These are phyloP conservation scores for Diachasma alloeum DNA, from an alignment of 1,140 invertebrate genomes.

Conservation along the genomic window DNA sequence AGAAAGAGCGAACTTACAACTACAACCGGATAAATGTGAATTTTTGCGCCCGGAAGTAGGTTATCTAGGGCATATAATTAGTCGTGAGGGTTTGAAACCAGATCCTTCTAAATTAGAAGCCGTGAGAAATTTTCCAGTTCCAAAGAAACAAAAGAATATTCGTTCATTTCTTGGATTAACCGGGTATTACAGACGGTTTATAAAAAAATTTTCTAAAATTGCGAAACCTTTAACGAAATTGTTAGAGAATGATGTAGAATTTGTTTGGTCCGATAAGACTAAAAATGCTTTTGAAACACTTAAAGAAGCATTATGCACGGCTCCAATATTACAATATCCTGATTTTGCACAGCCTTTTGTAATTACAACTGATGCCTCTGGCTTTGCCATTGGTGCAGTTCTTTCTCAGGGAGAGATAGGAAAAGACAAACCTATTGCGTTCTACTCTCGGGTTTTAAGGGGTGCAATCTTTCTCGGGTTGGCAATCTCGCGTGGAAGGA, in stretches of 20 bases:
- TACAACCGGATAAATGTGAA: too few species aligned
- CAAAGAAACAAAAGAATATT: slow-evolving; percentile 49
- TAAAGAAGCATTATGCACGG: background rate
- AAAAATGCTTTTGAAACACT: background rate
- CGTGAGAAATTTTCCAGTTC: slow-evolving; percentile 55
- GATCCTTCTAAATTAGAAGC: slow-evolving; percentile 56
- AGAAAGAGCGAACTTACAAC: too few species aligned
- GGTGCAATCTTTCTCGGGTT: background rate
- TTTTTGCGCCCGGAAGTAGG: too few species aligned
- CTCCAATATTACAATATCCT: background rate
- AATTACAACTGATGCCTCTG: too few species aligned
- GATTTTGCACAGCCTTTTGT: too few species aligned
- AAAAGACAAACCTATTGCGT: too few species aligned
- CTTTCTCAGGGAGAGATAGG: too few species aligned
- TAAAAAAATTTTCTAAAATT: slow-evolving; percentile 52
- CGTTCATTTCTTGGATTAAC: too few species aligned
- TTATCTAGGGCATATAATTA: slow-evolving; percentile 60
- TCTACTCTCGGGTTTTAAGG: too few species aligned
- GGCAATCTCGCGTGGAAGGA: too few species aligned
- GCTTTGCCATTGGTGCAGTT: too few species aligned
- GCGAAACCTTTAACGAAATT: slow-evolving; percentile 47
- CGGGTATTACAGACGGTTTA: too few species aligned
- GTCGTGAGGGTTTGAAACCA: slow-evolving; percentile 55
- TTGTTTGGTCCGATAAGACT: background rate
- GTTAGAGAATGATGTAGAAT: background rate